Base-by-base conservation (phyloP, 2,888 invertebrate species). In the Peribatodes rhomboidaria region DNA sequence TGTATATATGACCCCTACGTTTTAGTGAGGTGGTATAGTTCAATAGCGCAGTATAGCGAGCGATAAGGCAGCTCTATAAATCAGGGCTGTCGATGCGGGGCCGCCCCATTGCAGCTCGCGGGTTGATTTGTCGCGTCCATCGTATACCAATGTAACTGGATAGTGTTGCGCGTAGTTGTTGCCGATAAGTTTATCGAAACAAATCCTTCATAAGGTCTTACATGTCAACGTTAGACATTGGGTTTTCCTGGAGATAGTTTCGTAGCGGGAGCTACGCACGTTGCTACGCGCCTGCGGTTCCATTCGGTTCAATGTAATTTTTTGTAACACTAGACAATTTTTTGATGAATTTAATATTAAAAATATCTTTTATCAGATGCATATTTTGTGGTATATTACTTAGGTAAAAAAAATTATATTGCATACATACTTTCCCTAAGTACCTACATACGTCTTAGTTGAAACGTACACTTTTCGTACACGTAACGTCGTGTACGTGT, bases 61-160 rank as follows among this genome's bases (percentile, higher is more conserved):
- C 85, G 90, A 91, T 90, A 91, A 84, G 85, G 83, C 72, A 74
- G 80, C 81, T 81, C 75, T 76, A 58, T 94, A 94, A 93, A 94
- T 94, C 93, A 92, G 86, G 67, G 79, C 87, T 91, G 93, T 93
- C 94, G 92, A 93, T 91, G 81, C 83, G 83, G 89, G 84, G 87
- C 89, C 89, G 90, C 88, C 92, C 92, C 86, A 86, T 80, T 83
- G 87, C 86, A 84, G 81, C 87, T 84, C 88, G 87, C 82, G 86
- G 80, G 82, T 89, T 92, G 92, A 92, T 93, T 92, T 92, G 92
- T 92, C 90, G 90, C 87, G 88, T 87, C 88, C 91, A 87, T 85
- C 86, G 84, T 85, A 87, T 79, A 79, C 80, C 77, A 82, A 86
- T 85, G 78, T 83, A 79, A 65, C 80, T 80, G 77, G 74, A 31